Evolutionary conservation across 2,797 vertebrate genomes (phyloP).

Genomic region (Hylomyscus alleni): DNA sequence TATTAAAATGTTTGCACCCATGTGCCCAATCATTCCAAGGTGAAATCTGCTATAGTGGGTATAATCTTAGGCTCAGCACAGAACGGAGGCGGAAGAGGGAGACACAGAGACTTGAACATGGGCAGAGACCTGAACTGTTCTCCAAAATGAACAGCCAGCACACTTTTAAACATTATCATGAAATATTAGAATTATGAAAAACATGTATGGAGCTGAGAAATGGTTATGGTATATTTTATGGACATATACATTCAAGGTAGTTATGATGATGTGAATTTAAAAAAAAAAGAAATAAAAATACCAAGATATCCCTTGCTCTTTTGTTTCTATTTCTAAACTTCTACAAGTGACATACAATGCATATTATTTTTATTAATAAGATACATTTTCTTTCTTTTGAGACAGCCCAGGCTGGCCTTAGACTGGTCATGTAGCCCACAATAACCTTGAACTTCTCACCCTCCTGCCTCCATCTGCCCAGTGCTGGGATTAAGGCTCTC

Average conservation of each 20-base stretch:
- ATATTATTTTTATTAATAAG: background rate
- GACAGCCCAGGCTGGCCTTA: background rate
- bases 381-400: background rate
- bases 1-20: background rate
- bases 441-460: background rate
- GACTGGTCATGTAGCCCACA: background rate
- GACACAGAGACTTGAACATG: background rate
- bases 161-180: background rate
- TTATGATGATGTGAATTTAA: background rate
- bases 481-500: background rate
- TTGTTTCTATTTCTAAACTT: conserved; percentile 44
- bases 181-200: background rate
- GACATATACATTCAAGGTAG: background rate
- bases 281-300: background rate
- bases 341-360: background rate
- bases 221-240: background rate
- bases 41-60: background rate
- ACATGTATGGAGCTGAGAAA: background rate
- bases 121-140: background rate
- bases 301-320: background rate
- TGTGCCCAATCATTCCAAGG: background rate
- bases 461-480: background rate
- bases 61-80: background rate
- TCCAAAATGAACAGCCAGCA: background rate
- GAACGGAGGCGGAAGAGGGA: background rate